Conservation (phyloP, 1,140 invertebrate species). For the Vollenhovia emeryi region DNA sequence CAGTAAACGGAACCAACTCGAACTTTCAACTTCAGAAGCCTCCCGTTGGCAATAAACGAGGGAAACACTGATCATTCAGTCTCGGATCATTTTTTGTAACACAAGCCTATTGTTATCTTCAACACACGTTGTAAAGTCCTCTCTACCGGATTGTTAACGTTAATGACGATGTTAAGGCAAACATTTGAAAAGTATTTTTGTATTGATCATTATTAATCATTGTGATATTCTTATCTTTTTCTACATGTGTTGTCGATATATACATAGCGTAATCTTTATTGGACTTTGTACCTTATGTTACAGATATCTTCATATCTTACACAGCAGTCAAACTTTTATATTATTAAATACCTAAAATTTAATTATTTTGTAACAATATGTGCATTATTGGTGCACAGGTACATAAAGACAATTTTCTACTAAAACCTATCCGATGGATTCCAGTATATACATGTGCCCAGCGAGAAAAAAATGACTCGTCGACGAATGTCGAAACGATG, state of each 20-base stretch:
- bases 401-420: conserved; percentile 4
- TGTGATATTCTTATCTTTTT: conserved; percentile 20
- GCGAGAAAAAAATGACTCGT: too few relatives aligned
- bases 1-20: conserved; percentile 77
- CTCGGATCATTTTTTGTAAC: not conserved
- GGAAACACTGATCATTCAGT: conserved; percentile 87
- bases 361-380: conserved; percentile 13
- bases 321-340: conserved; percentile 1
- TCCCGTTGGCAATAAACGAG: conserved; percentile 89
- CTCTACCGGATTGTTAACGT: conserved; percentile 15
- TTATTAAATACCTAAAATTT: conserved; percentile 10
- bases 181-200: conserved; percentile 17
- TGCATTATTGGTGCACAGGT: not conserved
- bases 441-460: not conserved
- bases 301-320: conserved; percentile 1
- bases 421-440: not conserved
- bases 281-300: conserved; percentile 8
- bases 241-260: not conserved
- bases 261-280: conserved; percentile 24
- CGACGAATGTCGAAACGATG: too few relatives aligned
- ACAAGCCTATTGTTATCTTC: not conserved
- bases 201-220: conserved; percentile 25
- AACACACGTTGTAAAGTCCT: conserved; percentile 6
- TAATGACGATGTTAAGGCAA: conserved; percentile 2
- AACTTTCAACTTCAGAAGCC: conserved; percentile 91